A percentile compares a stretch with the other conserved stretches of the same genome.
These are phyloP conservation scores for Centruroides sculpturatus DNA, from an alignment of 1,140 invertebrate species.

Conservation along the genomic window DNA sequence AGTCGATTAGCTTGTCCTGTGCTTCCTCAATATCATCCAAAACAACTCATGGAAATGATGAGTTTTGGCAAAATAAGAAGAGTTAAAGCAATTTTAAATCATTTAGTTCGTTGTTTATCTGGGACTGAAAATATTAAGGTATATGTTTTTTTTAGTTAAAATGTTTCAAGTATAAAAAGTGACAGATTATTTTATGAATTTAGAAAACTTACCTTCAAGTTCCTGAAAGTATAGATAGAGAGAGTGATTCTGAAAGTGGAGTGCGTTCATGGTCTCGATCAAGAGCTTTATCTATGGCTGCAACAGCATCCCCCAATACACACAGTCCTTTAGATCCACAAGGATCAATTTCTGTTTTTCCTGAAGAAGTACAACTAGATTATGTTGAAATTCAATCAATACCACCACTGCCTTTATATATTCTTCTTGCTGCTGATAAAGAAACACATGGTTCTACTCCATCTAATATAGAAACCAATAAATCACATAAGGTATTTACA, in stretches of 20 bases:
- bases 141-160: not conserved
- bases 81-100: constrained; percentile 94
- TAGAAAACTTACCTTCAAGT: constrained; percentile 12
- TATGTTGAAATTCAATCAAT: constrained; percentile 94
- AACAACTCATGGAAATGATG: constrained; percentile 94
- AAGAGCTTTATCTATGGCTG: constrained; percentile 52
- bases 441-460: constrained; percentile 35
- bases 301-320: constrained; percentile 20
- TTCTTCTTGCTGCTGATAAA: constrained; percentile 81
- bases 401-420: constrained; percentile 90
- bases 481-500: too few species aligned
- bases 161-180: not conserved
- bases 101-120: constrained; percentile 58
- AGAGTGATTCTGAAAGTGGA: constrained; percentile 3
- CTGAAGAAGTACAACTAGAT: constrained; percentile 76
- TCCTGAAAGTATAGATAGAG: constrained; percentile 10
- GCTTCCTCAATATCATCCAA: constrained; percentile 98
- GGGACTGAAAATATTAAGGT: constrained; percentile 19
- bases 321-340: constrained; percentile 38
- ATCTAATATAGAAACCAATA: too few species aligned
- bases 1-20: constrained; percentile 91
- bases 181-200: not conserved
- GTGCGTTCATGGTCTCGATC: constrained; percentile 54
- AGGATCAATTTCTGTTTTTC: constrained; percentile 39
- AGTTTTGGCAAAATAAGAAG: constrained; percentile 95